Conservation (phyloP, 2,888 invertebrate genomes). For the Petrolisthes cinctipes region DNA sequence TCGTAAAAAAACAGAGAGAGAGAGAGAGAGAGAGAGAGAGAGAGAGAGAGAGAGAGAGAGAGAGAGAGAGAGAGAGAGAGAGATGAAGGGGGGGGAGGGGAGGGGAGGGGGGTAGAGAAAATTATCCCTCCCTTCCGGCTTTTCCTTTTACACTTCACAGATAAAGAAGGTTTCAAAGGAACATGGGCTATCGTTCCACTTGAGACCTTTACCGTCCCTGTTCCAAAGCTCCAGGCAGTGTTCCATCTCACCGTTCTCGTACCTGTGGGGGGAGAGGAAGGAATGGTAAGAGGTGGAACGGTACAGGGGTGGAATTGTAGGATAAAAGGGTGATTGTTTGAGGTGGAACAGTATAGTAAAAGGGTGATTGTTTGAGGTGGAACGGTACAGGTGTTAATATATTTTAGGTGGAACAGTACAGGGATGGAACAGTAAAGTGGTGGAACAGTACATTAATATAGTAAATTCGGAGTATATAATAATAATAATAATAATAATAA, state of each 20-base stretch:
- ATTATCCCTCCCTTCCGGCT: background rate
- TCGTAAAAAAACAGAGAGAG: background rate
- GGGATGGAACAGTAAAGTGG: background rate
- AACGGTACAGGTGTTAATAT: background rate
- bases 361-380: background rate
- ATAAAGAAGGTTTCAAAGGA: conserved; percentile 93
- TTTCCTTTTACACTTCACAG: conserved; percentile 78
- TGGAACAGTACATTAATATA: background rate
- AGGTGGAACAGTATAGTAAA: too few species aligned
- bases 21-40: conserved; percentile 23
- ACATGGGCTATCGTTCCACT: conserved; percentile 94
- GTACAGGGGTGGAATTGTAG: background rate
- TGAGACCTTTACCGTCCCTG: conserved; percentile 89
- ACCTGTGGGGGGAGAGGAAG: conserved; percentile 70
- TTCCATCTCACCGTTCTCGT: conserved; percentile 93
- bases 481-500: background rate
- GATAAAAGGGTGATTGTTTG: background rate
- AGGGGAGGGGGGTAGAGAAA: too few species aligned
- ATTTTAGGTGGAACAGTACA: background rate
- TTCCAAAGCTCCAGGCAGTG: conserved; percentile 93
- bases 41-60: conserved; percentile 10
- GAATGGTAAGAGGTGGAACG: background rate
- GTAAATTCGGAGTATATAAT: background rate
- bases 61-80: background rate
- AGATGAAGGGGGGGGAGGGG: background rate